phyloP scores from a whole-genome alignment of 37 sponge, comb jelly and placozoan genomes.

The Amphimedon queenslandica region DNA sequence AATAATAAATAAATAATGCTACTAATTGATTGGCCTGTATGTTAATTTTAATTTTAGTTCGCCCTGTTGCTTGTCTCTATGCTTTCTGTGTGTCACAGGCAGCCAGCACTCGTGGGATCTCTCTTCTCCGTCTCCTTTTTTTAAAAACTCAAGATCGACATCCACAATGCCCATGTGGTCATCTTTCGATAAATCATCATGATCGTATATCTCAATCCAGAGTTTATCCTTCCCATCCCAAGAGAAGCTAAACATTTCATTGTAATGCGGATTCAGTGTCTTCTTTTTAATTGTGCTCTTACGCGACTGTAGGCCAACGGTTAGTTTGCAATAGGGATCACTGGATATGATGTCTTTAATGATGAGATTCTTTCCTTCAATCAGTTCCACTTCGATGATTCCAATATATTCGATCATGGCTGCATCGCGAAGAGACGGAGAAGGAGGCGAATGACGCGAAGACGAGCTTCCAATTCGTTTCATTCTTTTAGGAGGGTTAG shows the following conservation, averaged over 20 bases:
- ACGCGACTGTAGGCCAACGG: conserved; percentile 54
- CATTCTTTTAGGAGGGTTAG: conserved; percentile 52
- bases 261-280: conserved; percentile 60
- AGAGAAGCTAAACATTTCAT: conserved; percentile 77
- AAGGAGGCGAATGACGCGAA: not conserved
- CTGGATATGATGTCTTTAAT: conserved; percentile 63
- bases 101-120: conserved; percentile 43
- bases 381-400: conserved; percentile 51
- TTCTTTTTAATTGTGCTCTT: conserved; percentile 66
- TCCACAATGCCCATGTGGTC: conserved; percentile 73
- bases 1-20: too few species aligned
- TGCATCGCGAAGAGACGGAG: conserved; percentile 6
- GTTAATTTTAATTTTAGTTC: conserved; percentile 38
- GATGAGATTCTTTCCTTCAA: conserved; percentile 45
- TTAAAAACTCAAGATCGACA: conserved; percentile 34
- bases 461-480: not conserved
- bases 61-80: conserved; percentile 59
- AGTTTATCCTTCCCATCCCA: conserved; percentile 72
- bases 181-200: conserved; percentile 61
- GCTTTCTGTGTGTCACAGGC: conserved; percentile 61
- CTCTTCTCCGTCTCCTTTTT: conserved; percentile 10
- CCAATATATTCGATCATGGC: conserved; percentile 83
- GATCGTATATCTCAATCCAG: conserved; percentile 67
- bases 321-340: conserved; percentile 68
- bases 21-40: conserved; percentile 32